Evolutionary conservation across 35 echinoderm and acorn worm genomes (phyloP), one percentile per base, ranked within the genome.

Genomic region (Holothuria glaberrima): DNA sequence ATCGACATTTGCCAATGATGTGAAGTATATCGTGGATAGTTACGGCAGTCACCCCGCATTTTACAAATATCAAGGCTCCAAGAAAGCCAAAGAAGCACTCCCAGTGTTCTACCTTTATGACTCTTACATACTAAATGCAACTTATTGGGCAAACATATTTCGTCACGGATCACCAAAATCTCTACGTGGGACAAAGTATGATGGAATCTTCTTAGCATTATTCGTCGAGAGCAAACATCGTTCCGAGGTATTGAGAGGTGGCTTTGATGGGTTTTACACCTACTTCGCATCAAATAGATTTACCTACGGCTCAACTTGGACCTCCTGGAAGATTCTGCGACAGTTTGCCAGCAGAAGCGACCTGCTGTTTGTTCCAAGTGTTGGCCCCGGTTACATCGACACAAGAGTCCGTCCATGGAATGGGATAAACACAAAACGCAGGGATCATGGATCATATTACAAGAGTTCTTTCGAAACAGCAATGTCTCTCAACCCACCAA

Each of bases 201-300:
- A 99, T 71, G 97, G 90, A 0, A 71, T 99, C 27, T 90, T 99
- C 67, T 74, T 99, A 3, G 97, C 82, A n/a, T 61, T 99, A 1
- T 90, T 93, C 13, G 93, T 99, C 0, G 97, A 95, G 35, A 36
- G 80, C 19, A 83, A 93, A 45, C 93, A 99, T 50, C 88, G 75
- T 4, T 67, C 75, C 22, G 97, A 99, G 0, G 84, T 99, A 29
- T n/a, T 87, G 4, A 59, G 22, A 2, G 74, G 71, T n/a, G 88
- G 88, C 2, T 95, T 99, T 56, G 93, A 95, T 68, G 93, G 97
- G 9, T 99, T 99, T 61, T 99, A 99, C 74, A 99, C 97, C 0
- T 99, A 99, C 59, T 99, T 99, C 77, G 93, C 97, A n/a, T 78
- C 93, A 12, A 94, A 83, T 68, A 89, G 77, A 66, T 99, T 99